Evolutionary conservation across 2,888 invertebrate species (phyloP).

Genomic region (Theristus sp.): DNA sequence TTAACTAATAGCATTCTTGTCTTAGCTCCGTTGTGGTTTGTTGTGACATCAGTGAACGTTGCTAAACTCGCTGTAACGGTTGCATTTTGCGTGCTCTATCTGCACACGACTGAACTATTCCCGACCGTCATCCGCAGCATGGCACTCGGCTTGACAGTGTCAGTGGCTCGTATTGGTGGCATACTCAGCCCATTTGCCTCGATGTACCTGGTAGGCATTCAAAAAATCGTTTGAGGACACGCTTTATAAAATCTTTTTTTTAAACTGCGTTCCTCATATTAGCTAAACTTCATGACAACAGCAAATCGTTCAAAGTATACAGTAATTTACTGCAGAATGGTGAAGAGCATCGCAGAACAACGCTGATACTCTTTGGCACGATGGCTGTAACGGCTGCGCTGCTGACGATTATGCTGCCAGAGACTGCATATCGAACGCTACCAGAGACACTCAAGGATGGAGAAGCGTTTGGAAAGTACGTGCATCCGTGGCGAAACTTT

Average conservation of each 20-base stretch:
- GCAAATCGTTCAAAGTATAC: not conserved
- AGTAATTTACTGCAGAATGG: not conserved
- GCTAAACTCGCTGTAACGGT: not conserved
- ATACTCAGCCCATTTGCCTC: conserved; percentile 1
- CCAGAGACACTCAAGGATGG: conserved; percentile 5
- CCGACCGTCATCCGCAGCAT: conserved; percentile 4
- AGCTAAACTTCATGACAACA: too few species aligned
- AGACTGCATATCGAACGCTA: not conserved
- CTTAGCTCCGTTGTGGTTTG: too few species aligned
- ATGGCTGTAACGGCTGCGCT: not conserved
- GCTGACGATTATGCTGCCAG: conserved; percentile 3
- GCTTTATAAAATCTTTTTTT: too few species aligned
- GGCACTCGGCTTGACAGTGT: not conserved
- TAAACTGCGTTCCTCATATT: too few species aligned
- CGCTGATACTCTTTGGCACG: not conserved
- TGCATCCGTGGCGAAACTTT: too few species aligned
- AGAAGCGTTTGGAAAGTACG: conserved; percentile 4
- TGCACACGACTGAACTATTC: conserved; percentile 3
- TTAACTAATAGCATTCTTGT: too few species aligned
- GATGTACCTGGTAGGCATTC: not conserved
- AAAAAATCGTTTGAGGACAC: too few species aligned
- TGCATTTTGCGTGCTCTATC: conserved; percentile 2
- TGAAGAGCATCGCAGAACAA: not conserved
- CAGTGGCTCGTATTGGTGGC: not conserved
- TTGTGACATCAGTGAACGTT: not conserved